Conservation (phyloP, 2,888 invertebrate species). For the Halocaridina rubra region DNA sequence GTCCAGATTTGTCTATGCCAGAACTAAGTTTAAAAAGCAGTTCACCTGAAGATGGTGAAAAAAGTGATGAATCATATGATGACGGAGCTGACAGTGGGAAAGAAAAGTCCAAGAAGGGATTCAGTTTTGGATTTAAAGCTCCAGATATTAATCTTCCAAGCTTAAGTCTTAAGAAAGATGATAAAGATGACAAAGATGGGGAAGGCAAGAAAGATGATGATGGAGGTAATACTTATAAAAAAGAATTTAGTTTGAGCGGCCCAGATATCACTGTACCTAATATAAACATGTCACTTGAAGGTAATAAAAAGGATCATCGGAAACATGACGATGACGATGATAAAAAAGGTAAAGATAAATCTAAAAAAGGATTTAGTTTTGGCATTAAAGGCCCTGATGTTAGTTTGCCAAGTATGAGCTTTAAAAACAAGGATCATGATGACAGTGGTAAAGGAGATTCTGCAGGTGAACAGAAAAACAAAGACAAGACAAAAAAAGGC, state of each 20-base stretch:
- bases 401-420: neutral
- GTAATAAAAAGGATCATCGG: neutral
- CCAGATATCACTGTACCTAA: neutral
- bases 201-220: neutral
- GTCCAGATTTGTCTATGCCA: conserved; percentile 29
- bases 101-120: neutral
- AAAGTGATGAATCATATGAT: too few relatives aligned
- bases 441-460: neutral
- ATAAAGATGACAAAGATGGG: neutral
- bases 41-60: neutral
- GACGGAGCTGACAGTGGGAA: neutral
- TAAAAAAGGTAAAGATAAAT: neutral
- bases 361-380: conserved; percentile 15
- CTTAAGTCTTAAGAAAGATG: neutral
- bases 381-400: conserved; percentile 20
- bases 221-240: too few relatives aligned
- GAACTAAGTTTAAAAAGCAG: neutral
- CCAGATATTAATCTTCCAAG: conserved; percentile 1
- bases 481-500: neutral
- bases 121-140: neutral
- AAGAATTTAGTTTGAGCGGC: neutral
- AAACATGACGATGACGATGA: neutral
- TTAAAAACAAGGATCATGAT: neutral
- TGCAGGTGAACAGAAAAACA: neutral
- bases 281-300: neutral